Evolutionary conservation across 2,888 invertebrate genomes (phyloP).

Genomic region (Eulithis testata): DNA sequence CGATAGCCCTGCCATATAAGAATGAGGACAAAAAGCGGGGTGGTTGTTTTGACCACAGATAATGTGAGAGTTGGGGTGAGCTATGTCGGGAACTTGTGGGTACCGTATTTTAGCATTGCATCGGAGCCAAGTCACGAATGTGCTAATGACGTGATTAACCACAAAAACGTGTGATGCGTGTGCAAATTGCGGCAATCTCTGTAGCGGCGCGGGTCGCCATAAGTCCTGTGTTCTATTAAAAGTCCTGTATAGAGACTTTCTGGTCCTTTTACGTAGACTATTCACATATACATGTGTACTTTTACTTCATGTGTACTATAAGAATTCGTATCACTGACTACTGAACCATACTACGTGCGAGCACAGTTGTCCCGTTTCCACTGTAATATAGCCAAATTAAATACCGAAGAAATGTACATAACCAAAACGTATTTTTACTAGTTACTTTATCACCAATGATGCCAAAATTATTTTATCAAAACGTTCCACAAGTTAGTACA

Average conservation of each 20-base stretch:
- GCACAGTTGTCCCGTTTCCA: too few species aligned
- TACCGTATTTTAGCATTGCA: constrained; percentile 27
- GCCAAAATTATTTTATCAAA: too few species aligned
- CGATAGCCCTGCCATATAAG: neutral
- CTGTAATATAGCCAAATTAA: too few species aligned
- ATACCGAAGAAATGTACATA: too few species aligned
- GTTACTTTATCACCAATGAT: too few species aligned
- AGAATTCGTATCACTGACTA: too few species aligned
- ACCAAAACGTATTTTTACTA: too few species aligned
- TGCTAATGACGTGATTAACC: constrained; percentile 36
- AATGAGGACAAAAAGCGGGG: neutral
- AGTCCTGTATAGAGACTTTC: neutral
- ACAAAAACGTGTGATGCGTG: constrained; percentile 31
- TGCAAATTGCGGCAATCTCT: constrained; percentile 30
- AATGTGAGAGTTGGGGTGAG: constrained; percentile 8
- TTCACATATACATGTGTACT: too few species aligned
- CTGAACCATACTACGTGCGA: too few species aligned
- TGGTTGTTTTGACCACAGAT: constrained; percentile 14
- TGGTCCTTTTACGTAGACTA: neutral
- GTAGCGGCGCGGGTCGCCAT: constrained; percentile 18
- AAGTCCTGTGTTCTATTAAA: constrained; percentile 4
- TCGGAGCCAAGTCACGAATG: constrained; percentile 37
- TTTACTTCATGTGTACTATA: too few species aligned
- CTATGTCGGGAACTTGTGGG: constrained; percentile 19
- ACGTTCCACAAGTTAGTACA: too few species aligned